Evolutionary conservation across 1,140 invertebrate species (phyloP).

Genomic region (Cotesia glomerata): DNA sequence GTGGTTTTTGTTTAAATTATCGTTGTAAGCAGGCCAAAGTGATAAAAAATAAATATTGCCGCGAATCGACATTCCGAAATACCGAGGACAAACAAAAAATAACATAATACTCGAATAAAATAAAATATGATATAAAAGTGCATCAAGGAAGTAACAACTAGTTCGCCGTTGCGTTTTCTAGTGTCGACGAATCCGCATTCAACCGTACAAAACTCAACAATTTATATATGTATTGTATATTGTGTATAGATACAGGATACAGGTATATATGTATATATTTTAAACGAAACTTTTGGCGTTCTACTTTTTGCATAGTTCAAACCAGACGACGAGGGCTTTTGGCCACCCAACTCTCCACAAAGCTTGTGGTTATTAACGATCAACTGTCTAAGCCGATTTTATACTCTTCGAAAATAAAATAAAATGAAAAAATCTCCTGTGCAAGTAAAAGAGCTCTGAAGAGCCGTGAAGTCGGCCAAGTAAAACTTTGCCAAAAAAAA

Average conservation of each 20-base stretch:
- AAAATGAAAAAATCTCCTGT: background rate
- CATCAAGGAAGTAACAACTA: too few species aligned
- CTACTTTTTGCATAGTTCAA: conserved; percentile 2
- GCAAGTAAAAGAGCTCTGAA: background rate
- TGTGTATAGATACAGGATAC: background rate
- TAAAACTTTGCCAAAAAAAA: background rate
- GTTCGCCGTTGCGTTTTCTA: too few species aligned
- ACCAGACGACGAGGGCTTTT: background rate
- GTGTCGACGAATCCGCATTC: too few species aligned
- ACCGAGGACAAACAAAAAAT: too few species aligned
- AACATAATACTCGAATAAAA: too few species aligned
- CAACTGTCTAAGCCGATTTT: background rate
- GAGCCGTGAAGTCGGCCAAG: background rate
- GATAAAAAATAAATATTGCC: too few species aligned
- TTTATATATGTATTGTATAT: background rate
- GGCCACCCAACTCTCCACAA: background rate
- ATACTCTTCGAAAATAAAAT: background rate
- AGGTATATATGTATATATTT: background rate
- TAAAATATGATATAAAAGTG: too few species aligned
- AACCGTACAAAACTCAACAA: too few species aligned
- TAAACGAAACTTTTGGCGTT: background rate
- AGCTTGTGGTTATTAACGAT: conserved; percentile 8
- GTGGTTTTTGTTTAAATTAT: too few species aligned
- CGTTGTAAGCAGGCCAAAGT: too few species aligned
- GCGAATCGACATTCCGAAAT: too few species aligned